A percentile compares a stretch with the other conserved stretches of the same genome.
Conservation (phyloP, 92 coral and sea anemone species). For the Palythoa caribaeorum region DNA sequence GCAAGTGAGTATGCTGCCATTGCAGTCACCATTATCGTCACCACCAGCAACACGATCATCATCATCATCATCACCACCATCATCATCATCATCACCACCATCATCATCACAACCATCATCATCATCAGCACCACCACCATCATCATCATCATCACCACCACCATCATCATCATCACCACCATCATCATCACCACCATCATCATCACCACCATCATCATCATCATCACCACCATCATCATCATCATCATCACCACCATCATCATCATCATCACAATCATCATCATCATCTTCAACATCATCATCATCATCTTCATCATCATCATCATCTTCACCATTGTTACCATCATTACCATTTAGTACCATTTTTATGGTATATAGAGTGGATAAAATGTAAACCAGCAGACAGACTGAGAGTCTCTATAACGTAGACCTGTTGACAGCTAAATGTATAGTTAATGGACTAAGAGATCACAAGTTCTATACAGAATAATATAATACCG, state of each 20-base stretch:
- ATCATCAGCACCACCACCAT: neutral
- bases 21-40: neutral
- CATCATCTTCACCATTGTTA: neutral
- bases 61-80: neutral
- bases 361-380: too few relatives aligned
- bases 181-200: neutral
- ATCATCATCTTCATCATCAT: neutral
- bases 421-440: too few relatives aligned
- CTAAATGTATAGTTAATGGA: too few relatives aligned
- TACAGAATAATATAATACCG: too few relatives aligned
- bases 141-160: neutral
- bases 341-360: neutral
- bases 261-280: neutral
- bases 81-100: neutral
- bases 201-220: neutral
- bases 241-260: neutral
- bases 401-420: too few relatives aligned
- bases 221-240: neutral
- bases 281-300: neutral
- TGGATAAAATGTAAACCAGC: too few relatives aligned
- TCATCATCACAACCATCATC: neutral
- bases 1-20: conserved; percentile 63
- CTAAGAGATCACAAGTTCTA: too few relatives aligned
- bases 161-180: neutral
- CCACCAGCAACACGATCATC: too few relatives aligned